Evolutionary conservation across 2,113 vertebrate genomes (phyloP).

Genomic region (Gadus macrocephalus): DNA sequence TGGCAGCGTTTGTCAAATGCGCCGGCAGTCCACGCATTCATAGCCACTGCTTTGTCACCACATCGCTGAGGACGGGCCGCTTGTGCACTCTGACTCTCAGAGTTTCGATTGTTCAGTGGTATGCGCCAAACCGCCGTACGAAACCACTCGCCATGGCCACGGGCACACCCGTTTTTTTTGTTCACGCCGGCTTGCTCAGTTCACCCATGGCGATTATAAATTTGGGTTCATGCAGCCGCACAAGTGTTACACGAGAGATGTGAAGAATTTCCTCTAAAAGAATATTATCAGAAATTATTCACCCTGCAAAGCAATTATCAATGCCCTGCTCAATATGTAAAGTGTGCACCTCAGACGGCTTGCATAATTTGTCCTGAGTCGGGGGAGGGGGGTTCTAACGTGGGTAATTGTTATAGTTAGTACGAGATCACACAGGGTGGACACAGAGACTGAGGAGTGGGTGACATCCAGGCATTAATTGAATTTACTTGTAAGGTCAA

Average conservation of each 20-base stretch:
- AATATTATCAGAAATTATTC: conserved; percentile 75
- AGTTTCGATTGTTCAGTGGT: too few relatives aligned
- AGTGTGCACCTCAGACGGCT: conserved; percentile 70
- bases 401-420: conserved; percentile 44
- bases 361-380: conserved; percentile 65
- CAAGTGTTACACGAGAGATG: conserved; percentile 64
- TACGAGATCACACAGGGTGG: conserved; percentile 59
- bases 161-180: too few relatives aligned
- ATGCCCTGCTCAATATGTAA: conserved; percentile 68
- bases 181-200: too few relatives aligned
- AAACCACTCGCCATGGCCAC: too few relatives aligned
- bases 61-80: too few relatives aligned
- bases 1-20: too few relatives aligned
- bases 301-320: conserved; percentile 69
- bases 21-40: not conserved
- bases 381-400: conserved; percentile 59
- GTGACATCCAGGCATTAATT: conserved; percentile 61
- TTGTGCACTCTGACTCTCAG: too few relatives aligned
- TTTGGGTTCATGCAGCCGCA: conserved; percentile 40
- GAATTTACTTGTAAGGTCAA: conserved; percentile 75
- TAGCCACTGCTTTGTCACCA: too few relatives aligned
- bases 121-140: too few relatives aligned
- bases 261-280: conserved; percentile 48
- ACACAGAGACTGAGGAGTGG: conserved; percentile 59
- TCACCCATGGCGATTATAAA: too few relatives aligned